phyloP scores from a whole-genome alignment of 2,888 invertebrate species.

The Aspidapion aeneum region DNA sequence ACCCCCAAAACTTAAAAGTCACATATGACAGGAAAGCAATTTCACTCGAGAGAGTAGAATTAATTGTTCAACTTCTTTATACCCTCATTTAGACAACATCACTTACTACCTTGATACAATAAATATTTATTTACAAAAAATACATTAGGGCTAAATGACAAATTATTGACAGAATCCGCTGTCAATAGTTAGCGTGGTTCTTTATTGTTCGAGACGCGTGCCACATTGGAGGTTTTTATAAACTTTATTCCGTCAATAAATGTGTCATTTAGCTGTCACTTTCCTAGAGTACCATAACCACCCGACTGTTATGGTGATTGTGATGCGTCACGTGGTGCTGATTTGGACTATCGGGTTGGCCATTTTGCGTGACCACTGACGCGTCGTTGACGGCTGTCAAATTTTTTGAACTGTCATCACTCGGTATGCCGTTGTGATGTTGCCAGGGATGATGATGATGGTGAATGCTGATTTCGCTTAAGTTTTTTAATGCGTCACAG shows the following conservation, averaged over 20 bases:
- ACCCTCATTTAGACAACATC: too few species aligned
- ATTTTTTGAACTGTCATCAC: constrained; percentile 36
- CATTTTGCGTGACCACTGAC: constrained; percentile 34
- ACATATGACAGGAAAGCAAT: too few species aligned
- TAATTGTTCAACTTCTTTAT: too few species aligned
- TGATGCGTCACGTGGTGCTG: constrained; percentile 43
- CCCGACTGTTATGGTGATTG: constrained; percentile 47
- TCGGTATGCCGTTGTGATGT: constrained; percentile 43
- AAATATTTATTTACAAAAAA: too few species aligned
- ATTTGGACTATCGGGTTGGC: constrained; percentile 44
- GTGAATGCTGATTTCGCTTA: constrained; percentile 42
- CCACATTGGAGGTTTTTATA: neutral
- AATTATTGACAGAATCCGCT: too few species aligned
- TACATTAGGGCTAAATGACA: too few species aligned
- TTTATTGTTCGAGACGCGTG: too few species aligned
- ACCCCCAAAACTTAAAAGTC: too few species aligned
- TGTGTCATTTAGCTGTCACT: constrained; percentile 13
- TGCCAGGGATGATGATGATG: too few species aligned
- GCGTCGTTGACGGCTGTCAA: constrained; percentile 39
- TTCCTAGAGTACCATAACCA: constrained; percentile 51
- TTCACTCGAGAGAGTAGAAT: too few species aligned
- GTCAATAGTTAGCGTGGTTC: too few species aligned
- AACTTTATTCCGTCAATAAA: neutral
- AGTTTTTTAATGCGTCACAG: constrained; percentile 41
- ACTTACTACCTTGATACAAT: too few species aligned